Base-by-base conservation (phyloP, 2,797 vertebrate genomes). In the Macropodus opercularis region DNA sequence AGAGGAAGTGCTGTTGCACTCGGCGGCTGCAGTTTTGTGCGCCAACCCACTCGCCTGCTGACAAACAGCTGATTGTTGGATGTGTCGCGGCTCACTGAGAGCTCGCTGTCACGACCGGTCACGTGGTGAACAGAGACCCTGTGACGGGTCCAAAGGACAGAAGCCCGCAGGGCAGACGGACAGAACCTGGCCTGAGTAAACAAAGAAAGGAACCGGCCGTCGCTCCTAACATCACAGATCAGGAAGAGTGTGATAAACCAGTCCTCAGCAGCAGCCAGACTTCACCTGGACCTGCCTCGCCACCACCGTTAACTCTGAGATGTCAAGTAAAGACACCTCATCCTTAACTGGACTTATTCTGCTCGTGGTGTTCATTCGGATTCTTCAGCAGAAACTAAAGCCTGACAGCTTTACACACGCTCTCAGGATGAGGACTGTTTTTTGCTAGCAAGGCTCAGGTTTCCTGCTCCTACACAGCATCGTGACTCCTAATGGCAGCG, bases 61-160 rank as follows among this genome's bases (percentile, higher is more conserved):
- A 86, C 83, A 86, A 74, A 59, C 75, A 11, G 64, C 40, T 47
- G 81, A 85, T 87, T 90, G 89, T 90, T 83, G 44, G 38, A 43
- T 54, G 58, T 40, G 39, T 55, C 55, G 51, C 4, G 10, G 54
- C 63, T 69, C 61, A 69, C 80, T 71, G 81, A 77, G 69, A 55
- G 70, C 66, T 69, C 50, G 29, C 76, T 81, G 80, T 84, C 53
- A 17, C 8, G 38, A 11, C 38, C 8, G 17, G 72, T 88, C 86
- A 86, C 73, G 54, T 85, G 79, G 40, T 10, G 35, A n/a, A 19
- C 51, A 27, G 54, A 72, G 69, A 75, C 47, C 31, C 59, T 26
- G 79, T 7, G 59, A 79, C 72, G 79, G 23, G 80, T 85, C 74
- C 62, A 64, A 51, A 61, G n/a, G 68, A 78, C 78, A 73, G 54